phyloP scores from a whole-genome alignment of 2,888 invertebrate genomes.

The Pyrrhia umbra region DNA sequence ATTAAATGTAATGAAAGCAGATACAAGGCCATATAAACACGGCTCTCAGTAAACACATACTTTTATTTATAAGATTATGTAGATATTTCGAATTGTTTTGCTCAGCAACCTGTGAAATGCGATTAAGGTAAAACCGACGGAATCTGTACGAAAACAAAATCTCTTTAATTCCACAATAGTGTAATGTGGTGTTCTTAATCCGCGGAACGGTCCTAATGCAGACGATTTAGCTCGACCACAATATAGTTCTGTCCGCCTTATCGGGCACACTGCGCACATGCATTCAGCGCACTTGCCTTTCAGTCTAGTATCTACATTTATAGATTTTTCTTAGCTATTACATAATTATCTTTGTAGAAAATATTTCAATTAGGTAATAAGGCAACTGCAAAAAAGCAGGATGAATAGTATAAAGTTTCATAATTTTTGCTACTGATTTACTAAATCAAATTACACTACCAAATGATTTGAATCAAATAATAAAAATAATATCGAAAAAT shows the following conservation, averaged over 20 bases:
- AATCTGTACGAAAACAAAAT: constrained; percentile 69
- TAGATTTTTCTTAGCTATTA: too few relatives aligned
- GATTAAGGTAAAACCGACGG: constrained; percentile 72
- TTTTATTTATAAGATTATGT: constrained; percentile 60
- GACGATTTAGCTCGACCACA: constrained; percentile 71
- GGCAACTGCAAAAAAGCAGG: too few relatives aligned
- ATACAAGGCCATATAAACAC: constrained; percentile 11
- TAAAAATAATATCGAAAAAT: constrained; percentile 37
- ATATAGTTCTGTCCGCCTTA: constrained; percentile 48
- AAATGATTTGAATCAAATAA: too few relatives aligned
- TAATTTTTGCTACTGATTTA: too few relatives aligned
- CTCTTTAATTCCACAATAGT: constrained; percentile 70
- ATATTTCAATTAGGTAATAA: too few relatives aligned
- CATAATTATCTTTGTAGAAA: too few relatives aligned
- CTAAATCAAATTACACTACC: too few relatives aligned
- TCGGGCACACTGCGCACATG: constrained; percentile 17
- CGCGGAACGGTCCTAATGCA: constrained; percentile 68
- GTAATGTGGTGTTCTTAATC: constrained; percentile 71
- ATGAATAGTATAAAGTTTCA: too few relatives aligned
- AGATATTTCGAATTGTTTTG: constrained; percentile 69
- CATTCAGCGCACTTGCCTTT: neutral
- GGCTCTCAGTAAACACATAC: constrained; percentile 44
- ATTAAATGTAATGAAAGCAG: constrained; percentile 14
- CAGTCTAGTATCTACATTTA: too few relatives aligned
- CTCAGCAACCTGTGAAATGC: constrained; percentile 72